A percentile compares a stretch with the other conserved stretches of the same genome.
phyloP scores from a whole-genome alignment of 1,140 invertebrate genomes.

The Trichonephila clavipes region DNA sequence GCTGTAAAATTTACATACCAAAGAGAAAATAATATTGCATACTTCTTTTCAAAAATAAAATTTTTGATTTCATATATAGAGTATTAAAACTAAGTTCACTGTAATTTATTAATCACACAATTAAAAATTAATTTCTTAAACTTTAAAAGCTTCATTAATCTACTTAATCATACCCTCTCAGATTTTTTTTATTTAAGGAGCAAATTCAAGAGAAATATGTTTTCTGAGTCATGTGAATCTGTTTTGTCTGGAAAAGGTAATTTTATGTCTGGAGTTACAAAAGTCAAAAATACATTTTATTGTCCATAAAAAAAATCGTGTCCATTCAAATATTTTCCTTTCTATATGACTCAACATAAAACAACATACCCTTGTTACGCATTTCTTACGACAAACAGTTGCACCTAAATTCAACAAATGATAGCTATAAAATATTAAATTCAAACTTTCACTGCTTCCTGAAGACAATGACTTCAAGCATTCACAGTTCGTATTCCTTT shows the following conservation, averaged over 20 bases:
- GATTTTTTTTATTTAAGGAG: too few species aligned
- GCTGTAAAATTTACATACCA: too few species aligned
- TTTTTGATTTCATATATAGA: too few species aligned
- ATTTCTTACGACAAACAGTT: neutral
- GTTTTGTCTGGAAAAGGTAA: neutral
- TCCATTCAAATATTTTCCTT: neutral
- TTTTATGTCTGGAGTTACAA: neutral
- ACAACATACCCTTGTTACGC: neutral
- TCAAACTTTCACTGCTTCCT: neutral
- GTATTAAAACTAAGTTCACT: too few species aligned
- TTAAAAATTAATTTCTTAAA: too few species aligned
- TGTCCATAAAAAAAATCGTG: neutral
- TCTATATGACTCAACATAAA: neutral
- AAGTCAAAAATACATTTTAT: neutral
- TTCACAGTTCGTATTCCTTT: neutral
- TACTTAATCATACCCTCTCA: too few species aligned
- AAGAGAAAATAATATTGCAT: too few species aligned
- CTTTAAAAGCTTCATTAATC: too few species aligned
- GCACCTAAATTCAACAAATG: neutral
- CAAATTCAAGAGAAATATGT: too few species aligned
- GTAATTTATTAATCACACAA: too few species aligned
- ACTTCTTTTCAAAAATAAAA: too few species aligned
- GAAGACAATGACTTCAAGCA: neutral
- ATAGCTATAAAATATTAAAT: neutral
- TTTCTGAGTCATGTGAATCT: neutral